Conservation (phyloP, 2,797 vertebrate genomes). For the Philypnodon macrostomus region DNA sequence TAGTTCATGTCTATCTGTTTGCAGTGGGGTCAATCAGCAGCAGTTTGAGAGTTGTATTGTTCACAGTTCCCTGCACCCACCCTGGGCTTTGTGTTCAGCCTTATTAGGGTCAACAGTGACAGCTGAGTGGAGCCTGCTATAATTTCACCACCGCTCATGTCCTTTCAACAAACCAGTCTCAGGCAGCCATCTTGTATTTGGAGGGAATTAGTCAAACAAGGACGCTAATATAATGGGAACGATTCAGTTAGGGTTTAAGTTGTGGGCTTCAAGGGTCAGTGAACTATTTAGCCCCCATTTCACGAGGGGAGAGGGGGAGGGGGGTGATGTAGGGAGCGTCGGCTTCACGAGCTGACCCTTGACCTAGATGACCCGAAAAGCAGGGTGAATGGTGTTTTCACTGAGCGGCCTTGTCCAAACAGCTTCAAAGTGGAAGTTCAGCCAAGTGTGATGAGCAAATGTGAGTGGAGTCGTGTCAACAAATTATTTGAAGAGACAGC, state of each 20-base stretch:
- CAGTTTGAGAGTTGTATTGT: conserved; percentile 30
- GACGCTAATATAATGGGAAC: conserved; percentile 48
- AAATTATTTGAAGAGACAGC: no score
- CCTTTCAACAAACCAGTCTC: conserved; percentile 68
- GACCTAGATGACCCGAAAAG: conserved; percentile 44
- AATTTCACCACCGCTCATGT: conserved; percentile 72
- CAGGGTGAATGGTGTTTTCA: conserved; percentile 65
- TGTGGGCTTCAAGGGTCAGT: conserved; percentile 52
- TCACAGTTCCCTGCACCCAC: conserved; percentile 25
- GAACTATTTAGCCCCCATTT: conserved; percentile 28
- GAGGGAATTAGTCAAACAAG: conserved; percentile 58
- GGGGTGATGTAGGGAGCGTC: no score
- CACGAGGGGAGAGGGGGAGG: conserved; percentile 30
- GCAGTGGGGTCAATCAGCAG: conserved; percentile 25
- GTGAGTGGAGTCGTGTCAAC: background rate
- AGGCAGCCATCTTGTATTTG: conserved; percentile 36
- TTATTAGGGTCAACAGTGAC: conserved; percentile 69
- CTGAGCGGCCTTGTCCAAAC: conserved; percentile 60
- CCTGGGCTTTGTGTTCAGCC: conserved; percentile 38
- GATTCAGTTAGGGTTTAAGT: conserved; percentile 47
- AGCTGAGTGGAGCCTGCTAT: conserved; percentile 62
- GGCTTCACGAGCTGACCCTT: conserved; percentile 64
- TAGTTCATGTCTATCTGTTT: conserved; percentile 61
- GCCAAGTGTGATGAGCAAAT: conserved; percentile 2
- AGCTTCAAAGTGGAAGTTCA: conserved; percentile 35